Evolutionary conservation across 2,888 invertebrate genomes (phyloP).

Genomic region (Oithona nana): DNA sequence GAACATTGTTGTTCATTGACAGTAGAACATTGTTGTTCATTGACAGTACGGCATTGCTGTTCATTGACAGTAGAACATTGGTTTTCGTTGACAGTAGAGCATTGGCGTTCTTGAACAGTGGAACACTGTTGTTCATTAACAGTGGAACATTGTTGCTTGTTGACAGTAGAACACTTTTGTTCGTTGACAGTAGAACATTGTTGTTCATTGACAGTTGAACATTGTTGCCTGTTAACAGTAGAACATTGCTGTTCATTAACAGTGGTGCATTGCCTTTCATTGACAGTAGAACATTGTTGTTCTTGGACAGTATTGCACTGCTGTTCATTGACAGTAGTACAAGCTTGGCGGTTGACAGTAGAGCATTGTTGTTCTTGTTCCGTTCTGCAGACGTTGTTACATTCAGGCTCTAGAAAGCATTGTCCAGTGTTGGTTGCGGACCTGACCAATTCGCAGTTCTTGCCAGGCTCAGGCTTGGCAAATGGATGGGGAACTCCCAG

Average conservation of each 20-base stretch:
- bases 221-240: not conserved
- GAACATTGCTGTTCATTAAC: constrained; percentile 5
- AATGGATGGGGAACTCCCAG: constrained; percentile 1
- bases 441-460: not conserved
- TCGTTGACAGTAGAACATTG: constrained; percentile 2
- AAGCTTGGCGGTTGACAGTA: not conserved
- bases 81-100: not conserved
- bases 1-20: no score
- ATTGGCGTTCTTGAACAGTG: not conserved
- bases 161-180: not conserved
- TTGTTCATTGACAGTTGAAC: not conserved
- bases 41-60: not conserved
- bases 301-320: not conserved
- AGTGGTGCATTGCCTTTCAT: not conserved
- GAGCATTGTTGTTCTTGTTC: constrained; percentile 11
- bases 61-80: not conserved
- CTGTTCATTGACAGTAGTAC: constrained; percentile 2
- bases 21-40: no score
- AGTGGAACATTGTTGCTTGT: not conserved
- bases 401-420: constrained; percentile 5
- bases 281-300: not conserved
- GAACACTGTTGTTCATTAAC: not conserved
- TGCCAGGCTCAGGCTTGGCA: not conserved
- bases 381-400: constrained; percentile 1
- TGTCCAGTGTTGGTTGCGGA: constrained; percentile 4